Base-by-base conservation (phyloP, 2,113 vertebrate genomes). In the Gasterosteus nipponicus region DNA sequence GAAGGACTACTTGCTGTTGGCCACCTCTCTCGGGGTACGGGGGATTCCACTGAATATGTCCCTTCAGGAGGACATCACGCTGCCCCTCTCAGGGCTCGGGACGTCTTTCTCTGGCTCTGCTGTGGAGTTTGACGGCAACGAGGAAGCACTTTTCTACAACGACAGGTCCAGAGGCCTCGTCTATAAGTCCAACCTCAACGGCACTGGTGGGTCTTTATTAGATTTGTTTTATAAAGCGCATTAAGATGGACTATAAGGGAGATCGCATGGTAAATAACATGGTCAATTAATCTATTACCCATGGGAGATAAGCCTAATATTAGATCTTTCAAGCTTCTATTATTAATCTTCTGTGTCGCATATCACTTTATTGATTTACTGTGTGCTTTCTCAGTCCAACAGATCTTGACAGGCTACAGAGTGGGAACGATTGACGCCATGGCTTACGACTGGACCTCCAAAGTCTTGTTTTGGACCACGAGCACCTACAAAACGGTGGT, bases 391-490 rank as follows among this genome's bases (percentile, higher is more conserved):
- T 64, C 77, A 94, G 92, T 70, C 47, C 86, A 91, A 35, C 64
- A 92, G 83, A 91, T 92, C 77, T 75, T 93, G 71, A 90, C 89
- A 9, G 90, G 93, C 41, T 79, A 86, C 75, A 91, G 87, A 83
- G 89, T 90, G 58, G 90, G 89, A 22, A 33, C 1, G 2, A 15
- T 91, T 15, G 91, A 94, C 18, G 75, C 89, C 57, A 92, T 94
- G 92, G 91, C 93, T 57, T 94, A 92, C 0, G 93, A 94, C 82
- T 94, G 93, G 92, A 93, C 92, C 35, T 89, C 92, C 59, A 92
- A 92, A 39, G 91, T 93, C 57, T 86, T 94, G 73, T 94, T 93
- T 78, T 94, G 93, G 93, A 93, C 86, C 19, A 78, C 91, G 49
- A 84, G 59, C 69, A 75, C 72, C 22, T 92, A 90, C 78, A 86